Evolutionary conservation across 2,888 invertebrate genomes (phyloP).

Genomic region (Cactoblastis cactorum): DNA sequence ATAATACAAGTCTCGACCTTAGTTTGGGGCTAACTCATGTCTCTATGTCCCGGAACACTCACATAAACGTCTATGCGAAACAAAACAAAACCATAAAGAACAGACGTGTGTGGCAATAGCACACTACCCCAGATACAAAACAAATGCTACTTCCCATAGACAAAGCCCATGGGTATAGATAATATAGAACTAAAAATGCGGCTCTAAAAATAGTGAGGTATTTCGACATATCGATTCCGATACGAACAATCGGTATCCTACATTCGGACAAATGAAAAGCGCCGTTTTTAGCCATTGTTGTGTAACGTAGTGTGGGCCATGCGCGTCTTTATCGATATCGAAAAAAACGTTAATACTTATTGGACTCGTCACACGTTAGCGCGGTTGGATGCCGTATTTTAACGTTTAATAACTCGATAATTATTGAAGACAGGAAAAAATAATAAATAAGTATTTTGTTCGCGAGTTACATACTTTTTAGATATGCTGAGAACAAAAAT

Average conservation of each 20-base stretch:
- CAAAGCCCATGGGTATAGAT: not conserved
- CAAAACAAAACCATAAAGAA: not conserved
- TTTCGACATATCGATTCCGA: conserved; percentile 12
- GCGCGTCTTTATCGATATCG: too few relatives aligned
- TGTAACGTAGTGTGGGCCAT: not conserved
- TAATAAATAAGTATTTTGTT: too few relatives aligned
- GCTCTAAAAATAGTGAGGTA: conserved; percentile 7
- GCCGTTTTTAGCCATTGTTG: conserved; percentile 15
- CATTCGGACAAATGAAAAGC: conserved; percentile 13
- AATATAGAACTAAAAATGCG: not conserved
- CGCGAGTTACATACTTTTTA: too few relatives aligned
- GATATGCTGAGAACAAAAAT: too few relatives aligned
- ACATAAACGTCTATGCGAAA: not conserved
- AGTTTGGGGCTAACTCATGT: too few relatives aligned
- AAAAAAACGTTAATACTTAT: too few relatives aligned
- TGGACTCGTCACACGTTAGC: too few relatives aligned
- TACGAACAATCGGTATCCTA: conserved; percentile 4
- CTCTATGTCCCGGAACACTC: too few relatives aligned
- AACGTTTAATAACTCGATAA: too few relatives aligned
- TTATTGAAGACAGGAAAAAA: too few relatives aligned
- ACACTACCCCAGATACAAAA: conserved; percentile 9
- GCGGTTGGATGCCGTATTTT: too few relatives aligned
- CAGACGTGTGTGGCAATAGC: not conserved
- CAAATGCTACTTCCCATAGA: not conserved
- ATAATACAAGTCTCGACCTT: too few relatives aligned